phyloP scores from a whole-genome alignment of 2,888 invertebrate species.

The Caenorhabditis macrosperma region DNA sequence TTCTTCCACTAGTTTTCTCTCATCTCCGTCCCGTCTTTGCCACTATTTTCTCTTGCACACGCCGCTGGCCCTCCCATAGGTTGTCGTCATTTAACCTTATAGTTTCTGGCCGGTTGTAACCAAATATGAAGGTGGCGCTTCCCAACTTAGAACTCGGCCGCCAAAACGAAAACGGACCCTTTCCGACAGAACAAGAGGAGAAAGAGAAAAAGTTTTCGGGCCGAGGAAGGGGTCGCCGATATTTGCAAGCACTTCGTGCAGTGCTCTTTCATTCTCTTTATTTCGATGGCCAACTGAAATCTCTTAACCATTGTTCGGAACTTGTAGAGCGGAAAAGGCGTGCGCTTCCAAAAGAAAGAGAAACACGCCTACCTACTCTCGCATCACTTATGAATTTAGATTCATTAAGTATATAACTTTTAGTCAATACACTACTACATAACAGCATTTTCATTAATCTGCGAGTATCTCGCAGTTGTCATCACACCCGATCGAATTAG shows the following conservation, averaged over 20 bases:
- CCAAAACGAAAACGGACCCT: constrained; percentile 57
- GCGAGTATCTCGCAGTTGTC: no score
- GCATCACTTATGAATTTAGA: constrained; percentile 57
- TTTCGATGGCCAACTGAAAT: constrained; percentile 58
- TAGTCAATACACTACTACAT: neutral
- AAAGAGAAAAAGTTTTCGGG: constrained; percentile 48
- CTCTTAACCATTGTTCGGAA: constrained; percentile 63
- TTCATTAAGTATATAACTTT: constrained; percentile 45
- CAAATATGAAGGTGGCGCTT: constrained; percentile 43
- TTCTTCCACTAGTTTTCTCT: constrained; percentile 44
- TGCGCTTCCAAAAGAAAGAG: constrained; percentile 32
- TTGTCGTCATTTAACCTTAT: constrained; percentile 40
- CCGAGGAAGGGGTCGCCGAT: constrained; percentile 30
- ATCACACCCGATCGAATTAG: no score
- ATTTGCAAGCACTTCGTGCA: constrained; percentile 54
- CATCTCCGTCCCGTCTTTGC: constrained; percentile 12
- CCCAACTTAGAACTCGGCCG: constrained; percentile 31
- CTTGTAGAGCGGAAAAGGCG: constrained; percentile 63
- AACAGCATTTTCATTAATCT: no score
- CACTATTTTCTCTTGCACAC: constrained; percentile 1
- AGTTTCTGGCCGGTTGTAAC: constrained; percentile 28
- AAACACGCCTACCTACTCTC: constrained; percentile 50
- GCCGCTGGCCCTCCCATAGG: neutral
- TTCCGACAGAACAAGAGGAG: constrained; percentile 28
- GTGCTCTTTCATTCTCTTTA: constrained; percentile 58